phyloP scores from a whole-genome alignment of 2,797 vertebrate genomes.

The Aythya fuligula region DNA sequence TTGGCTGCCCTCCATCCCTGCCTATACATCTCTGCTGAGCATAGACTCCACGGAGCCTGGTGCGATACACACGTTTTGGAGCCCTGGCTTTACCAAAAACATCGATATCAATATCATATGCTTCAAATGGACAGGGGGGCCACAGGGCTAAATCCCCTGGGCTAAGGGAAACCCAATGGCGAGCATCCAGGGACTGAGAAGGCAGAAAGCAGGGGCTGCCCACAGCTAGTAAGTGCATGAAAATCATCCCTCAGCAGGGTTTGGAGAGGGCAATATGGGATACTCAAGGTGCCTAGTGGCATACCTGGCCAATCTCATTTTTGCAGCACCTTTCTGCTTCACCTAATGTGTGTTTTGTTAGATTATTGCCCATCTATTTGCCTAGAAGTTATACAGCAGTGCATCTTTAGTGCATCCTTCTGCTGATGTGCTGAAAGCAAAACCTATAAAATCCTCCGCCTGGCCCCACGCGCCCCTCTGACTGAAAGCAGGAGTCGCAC shows the following conservation, averaged over 20 bases:
- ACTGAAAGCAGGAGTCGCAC: background rate
- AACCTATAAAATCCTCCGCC: slow-evolving; percentile 34
- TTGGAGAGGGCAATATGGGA: background rate
- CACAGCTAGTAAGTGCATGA: background rate
- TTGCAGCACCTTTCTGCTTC: slow-evolving; percentile 39
- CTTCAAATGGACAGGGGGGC: slow-evolving; percentile 70
- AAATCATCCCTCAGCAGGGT: background rate
- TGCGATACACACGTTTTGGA: slow-evolving; percentile 66
- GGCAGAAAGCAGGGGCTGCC: slow-evolving; percentile 29
- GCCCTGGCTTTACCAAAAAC: slow-evolving; percentile 66
- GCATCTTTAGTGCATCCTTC: background rate
- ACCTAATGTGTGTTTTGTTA: slow-evolving; percentile 21
- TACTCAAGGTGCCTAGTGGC: background rate
- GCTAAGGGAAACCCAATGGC: slow-evolving; percentile 49
- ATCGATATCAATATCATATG: slow-evolving; percentile 74
- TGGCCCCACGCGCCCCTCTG: background rate
- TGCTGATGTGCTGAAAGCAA: slow-evolving; percentile 43
- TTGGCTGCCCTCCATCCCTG: slow-evolving; percentile 81
- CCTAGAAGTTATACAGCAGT: background rate
- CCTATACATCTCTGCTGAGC: slow-evolving; percentile 70
- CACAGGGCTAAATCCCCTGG: slow-evolving; percentile 29
- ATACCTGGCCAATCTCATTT: slow-evolving; percentile 4
- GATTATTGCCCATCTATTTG: slow-evolving; percentile 6
- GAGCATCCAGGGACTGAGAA: slow-evolving; percentile 15
- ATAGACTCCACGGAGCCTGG: slow-evolving; percentile 82